These are phyloP conservation scores for Hestina assimilis DNA, from an alignment of 1,140 invertebrate genomes.

Conservation along the genomic window DNA sequence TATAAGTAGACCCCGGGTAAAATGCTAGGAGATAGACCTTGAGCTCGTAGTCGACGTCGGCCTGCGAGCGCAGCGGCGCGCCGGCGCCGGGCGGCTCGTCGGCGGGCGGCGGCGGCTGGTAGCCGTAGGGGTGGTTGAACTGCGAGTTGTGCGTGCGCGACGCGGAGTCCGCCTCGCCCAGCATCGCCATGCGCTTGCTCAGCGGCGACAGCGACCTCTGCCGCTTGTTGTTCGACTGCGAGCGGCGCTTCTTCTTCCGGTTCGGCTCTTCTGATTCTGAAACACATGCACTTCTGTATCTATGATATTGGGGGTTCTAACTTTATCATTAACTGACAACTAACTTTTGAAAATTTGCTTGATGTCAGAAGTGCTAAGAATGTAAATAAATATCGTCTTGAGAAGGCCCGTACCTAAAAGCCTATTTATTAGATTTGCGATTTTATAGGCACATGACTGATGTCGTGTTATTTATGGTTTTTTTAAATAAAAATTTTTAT, in stretches of 20 bases:
- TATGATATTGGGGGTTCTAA: slow-evolving; percentile 2
- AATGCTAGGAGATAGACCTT: slow-evolving; percentile 58
- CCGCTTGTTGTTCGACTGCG: slow-evolving; percentile 81
- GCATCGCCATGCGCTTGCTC: slow-evolving; percentile 87
- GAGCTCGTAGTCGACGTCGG: slow-evolving; percentile 83
- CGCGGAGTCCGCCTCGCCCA: slow-evolving; percentile 76
- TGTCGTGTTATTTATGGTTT: too few species aligned
- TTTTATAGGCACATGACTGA: too few species aligned
- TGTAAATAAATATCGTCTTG: too few species aligned
- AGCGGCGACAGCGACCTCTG: slow-evolving; percentile 87
- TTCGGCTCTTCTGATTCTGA: slow-evolving; percentile 79
- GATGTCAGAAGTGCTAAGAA: too few species aligned
- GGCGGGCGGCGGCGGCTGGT: slow-evolving; percentile 63
- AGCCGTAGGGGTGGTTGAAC: slow-evolving; percentile 78
- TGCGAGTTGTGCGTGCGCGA: slow-evolving; percentile 80
- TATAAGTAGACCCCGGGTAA: too few species aligned
- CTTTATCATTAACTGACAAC: background rate
- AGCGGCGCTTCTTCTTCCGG: slow-evolving; percentile 81
- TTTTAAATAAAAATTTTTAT: too few species aligned
- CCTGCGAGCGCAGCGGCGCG: slow-evolving; percentile 51
- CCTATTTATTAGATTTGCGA: too few species aligned
- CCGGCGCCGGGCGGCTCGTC: slow-evolving; percentile 48
- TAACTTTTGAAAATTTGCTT: too few species aligned
- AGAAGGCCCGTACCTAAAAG: too few species aligned
- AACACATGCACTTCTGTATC: slow-evolving; percentile 28